Evolutionary conservation across 1,140 invertebrate genomes (phyloP), one percentile per base, ranked within the genome.

Genomic region (Oryctes rhinoceros): DNA sequence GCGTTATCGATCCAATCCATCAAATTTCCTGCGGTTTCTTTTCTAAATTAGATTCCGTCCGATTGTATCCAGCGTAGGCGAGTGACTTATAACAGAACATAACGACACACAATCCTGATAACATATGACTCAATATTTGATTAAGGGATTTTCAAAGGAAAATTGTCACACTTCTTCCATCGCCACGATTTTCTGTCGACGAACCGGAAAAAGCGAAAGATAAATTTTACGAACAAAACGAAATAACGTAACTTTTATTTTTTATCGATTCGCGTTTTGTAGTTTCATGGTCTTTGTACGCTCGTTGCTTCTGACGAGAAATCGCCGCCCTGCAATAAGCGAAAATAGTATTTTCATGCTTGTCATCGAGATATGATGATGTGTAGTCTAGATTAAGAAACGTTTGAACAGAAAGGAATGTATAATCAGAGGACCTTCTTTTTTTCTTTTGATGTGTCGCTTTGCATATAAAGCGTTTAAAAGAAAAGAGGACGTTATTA

Each of bases 101-200:
- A 71, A 71, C 65, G 65, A 71, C 65, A 71, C 65, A 24, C 65
- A 15, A 37, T 24, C 11, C 3, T 71, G 65, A 71, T 71, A 71
- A 37, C 65, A 37, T 71, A 71, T 71, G 35, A 71, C 24, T 71
- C 65, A 15, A 71, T 71, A 71, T 71, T 71, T 71, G 65, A 71
- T 71, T 71, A 71, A 71, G 20, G 65, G 65, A 30, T 30, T 71
- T 71, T 71, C 65, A 71, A 71, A 71, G 10, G 65, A 71, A 71
- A 71, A 71, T 71, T 71, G 65, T 71, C 65, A 71, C 65, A 13
- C 65, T 24, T 71, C 18, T 13, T 71, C 24, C 65, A 7, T 71
- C 65, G 65, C 11, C 24, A 71, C 35, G 65, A 71, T 71, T 71
- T 71, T 24, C 65, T 71, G 65, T 37, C 65, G 65, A 35, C 65